phyloP scores from a whole-genome alignment of 1,140 invertebrate species.

The Drosophila quadrilineata region DNA sequence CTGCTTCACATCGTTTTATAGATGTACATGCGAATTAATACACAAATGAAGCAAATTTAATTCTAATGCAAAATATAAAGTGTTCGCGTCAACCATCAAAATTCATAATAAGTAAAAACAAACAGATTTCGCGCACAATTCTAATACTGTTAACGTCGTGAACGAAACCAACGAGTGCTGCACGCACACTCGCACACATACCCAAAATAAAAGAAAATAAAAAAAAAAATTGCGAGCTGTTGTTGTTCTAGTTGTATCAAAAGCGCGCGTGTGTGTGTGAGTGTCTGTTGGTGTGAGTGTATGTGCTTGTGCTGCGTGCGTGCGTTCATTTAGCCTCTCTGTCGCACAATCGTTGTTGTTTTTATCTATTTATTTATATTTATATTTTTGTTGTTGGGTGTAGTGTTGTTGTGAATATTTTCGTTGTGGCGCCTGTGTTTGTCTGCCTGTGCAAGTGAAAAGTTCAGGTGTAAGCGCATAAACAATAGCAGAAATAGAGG shows the following conservation, averaged over 20 bases:
- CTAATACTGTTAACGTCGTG: conserved; percentile 1
- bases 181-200: too few relatives aligned
- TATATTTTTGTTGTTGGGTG: conserved; percentile 21
- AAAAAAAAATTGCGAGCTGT: conserved; percentile 31
- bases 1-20: conserved; percentile 55
- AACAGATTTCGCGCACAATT: conserved; percentile 11
- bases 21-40: conserved; percentile 49
- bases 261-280: conserved; percentile 1
- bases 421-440: too few relatives aligned
- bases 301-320: conserved; percentile 22
- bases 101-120: conserved; percentile 19
- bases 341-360: conserved; percentile 31
- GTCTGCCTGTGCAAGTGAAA: conserved; percentile 41
- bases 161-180: conserved; percentile 29
- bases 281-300: conserved; percentile 17
- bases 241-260: conserved; percentile 35
- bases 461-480: conserved; percentile 40
- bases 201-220: conserved; percentile 9
- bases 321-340: conserved; percentile 32
- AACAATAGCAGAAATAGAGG: conserved; percentile 25
- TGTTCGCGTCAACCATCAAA: conserved; percentile 27
- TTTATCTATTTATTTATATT: conserved; percentile 32
- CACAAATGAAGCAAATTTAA: conserved; percentile 38
- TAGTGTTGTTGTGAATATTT: conserved; percentile 28
- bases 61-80: conserved; percentile 49